Evolutionary conservation across 2,888 invertebrate genomes (phyloP).

Genomic region (Salpingus planirostris): DNA sequence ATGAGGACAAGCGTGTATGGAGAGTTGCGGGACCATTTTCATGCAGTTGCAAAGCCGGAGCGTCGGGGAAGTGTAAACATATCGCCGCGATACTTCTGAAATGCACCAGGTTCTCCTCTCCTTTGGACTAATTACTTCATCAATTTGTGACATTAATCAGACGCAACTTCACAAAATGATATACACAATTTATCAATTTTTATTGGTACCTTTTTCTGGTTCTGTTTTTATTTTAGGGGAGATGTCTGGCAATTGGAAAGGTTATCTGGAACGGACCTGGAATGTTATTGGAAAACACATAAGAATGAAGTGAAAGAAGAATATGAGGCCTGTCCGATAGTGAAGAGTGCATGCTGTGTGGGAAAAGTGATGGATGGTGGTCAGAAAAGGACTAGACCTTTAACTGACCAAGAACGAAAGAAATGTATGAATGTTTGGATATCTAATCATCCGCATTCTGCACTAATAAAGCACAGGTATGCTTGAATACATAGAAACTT

Average conservation of each 20-base stretch:
- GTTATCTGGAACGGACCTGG: not conserved
- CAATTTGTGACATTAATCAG: no score
- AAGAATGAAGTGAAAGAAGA: not conserved
- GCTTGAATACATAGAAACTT: no score
- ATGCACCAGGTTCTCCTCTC: not conserved
- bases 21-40: not conserved
- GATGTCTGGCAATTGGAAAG: no score
- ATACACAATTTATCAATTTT: no score
- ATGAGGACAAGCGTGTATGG: not conserved
- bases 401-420: not conserved
- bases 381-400: not conserved
- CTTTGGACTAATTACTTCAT: not conserved
- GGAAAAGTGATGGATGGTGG: no score
- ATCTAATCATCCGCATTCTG: not conserved
- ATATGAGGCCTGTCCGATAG: not conserved
- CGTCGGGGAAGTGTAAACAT: not conserved
- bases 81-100: not conserved
- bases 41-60: not conserved
- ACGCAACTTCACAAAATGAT: no score
- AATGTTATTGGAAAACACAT: not conserved
- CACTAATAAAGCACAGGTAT: not conserved
- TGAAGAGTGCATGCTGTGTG: not conserved
- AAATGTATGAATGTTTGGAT: not conserved
- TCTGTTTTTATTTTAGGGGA: not conserved
- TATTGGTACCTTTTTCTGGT: no score